Base-by-base conservation (phyloP, 2,113 vertebrate species). In the Dipodomys spectabilis region DNA sequence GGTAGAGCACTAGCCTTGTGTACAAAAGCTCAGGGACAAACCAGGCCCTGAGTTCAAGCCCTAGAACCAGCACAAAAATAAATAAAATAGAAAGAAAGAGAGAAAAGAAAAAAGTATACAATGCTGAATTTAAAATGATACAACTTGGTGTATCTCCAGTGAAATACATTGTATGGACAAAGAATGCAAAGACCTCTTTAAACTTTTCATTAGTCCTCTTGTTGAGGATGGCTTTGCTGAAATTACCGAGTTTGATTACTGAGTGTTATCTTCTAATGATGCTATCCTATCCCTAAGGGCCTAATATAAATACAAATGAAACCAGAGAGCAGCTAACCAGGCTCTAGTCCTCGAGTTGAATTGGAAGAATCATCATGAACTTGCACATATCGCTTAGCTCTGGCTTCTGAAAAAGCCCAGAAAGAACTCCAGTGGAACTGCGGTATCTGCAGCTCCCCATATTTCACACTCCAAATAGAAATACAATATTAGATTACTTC, bases 171-270 rank as follows among this genome's bases (percentile, higher is more conserved):
- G 12, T 44, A 73, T 64, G 1, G 10, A 71, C 15, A 11, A 39
- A 67, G 67, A 53, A 16, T 27, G 25, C 13, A 39, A 84, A 73
- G 82, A 30, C 7, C 10, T 32, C 30, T 44, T 79, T 96, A 73
- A 25, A 77, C 62, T 39, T 90, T 92, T 68, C 22, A 75, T 10
- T 78, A 75, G n/a, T 82, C 19, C 65, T 67, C 30, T 67, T 88
- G 5, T 68, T 94, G 22, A 69, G 81, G 20, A 45, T 35, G 69
- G 19, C 90, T 95, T 82, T 65, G 82, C 62, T 88, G 30, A 92
- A 12, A 57, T 19, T 82, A 16, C 19, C 65, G 23, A 53, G 88
- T 67, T 22, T 71, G 7, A 9, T 27, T 69, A 91, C 87, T 79
- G 39, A 39, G 49, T 1, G 5, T 1, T 6, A 25, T 72, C 62